Percentiles rank a stretch among this genome's conserved stretches.
phyloP scores from a whole-genome alignment of 1,140 invertebrate genomes.

The Zaprionus inermis region DNA sequence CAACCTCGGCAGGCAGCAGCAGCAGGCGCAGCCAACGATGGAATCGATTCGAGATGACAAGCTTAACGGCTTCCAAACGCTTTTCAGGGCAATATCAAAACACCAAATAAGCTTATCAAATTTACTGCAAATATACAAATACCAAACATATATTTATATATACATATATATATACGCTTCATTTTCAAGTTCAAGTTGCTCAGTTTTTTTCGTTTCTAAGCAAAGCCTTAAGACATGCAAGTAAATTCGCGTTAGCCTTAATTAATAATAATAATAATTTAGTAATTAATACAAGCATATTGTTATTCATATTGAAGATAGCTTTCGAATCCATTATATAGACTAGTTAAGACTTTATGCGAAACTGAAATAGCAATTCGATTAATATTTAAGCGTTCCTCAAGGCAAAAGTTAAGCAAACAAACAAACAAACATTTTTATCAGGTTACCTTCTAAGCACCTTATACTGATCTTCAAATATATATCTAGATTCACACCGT shows the following conservation, averaged over 20 bases:
- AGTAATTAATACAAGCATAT: slow-evolving; percentile 51
- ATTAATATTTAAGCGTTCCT: slow-evolving; percentile 33
- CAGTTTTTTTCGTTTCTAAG: slow-evolving; percentile 28
- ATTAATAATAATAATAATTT: slow-evolving; percentile 35
- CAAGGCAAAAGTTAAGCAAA: slow-evolving; percentile 14
- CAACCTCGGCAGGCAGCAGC: not conserved
- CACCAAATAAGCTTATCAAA: slow-evolving; percentile 39
- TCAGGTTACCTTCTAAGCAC: slow-evolving; percentile 22
- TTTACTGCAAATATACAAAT: slow-evolving; percentile 20
- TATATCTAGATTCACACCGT: slow-evolving; percentile 24
- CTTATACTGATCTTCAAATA: slow-evolving; percentile 3
- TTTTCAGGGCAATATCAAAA: slow-evolving; percentile 35
- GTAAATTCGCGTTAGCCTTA: slow-evolving; percentile 31
- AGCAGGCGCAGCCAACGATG: slow-evolving; percentile 34
- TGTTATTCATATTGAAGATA: slow-evolving; percentile 25
- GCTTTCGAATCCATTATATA: slow-evolving; percentile 22
- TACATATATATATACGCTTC: slow-evolving; percentile 36
- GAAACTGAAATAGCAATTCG: slow-evolving; percentile 29
- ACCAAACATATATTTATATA: slow-evolving; percentile 13
- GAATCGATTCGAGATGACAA: slow-evolving; percentile 29
- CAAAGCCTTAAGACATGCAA: slow-evolving; percentile 33
- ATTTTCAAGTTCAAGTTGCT: slow-evolving; percentile 30
- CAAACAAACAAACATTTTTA: slow-evolving; percentile 10
- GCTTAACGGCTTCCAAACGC: slow-evolving; percentile 40
- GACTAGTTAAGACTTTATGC: slow-evolving; percentile 24